Evolutionary conservation across 2,888 invertebrate genomes (phyloP), one percentile per base, ranked within the genome.

Genomic region (Microdon myrmicae): DNA sequence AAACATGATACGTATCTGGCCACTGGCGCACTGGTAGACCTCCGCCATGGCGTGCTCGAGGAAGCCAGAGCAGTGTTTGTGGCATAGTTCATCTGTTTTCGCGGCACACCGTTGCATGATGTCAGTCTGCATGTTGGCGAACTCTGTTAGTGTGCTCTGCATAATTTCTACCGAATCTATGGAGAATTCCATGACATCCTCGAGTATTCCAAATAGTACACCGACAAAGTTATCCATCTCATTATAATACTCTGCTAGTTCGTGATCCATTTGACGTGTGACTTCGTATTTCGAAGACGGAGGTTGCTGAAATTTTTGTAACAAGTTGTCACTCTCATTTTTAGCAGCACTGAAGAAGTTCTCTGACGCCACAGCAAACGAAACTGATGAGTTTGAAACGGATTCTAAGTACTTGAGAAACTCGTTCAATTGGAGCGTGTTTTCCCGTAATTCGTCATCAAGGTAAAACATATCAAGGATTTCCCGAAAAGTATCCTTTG

Each of bases 191-290:
- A 72, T 38, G n/a, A 73, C 72, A 44, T 76, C 73, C 44, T 79
- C 75, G 2, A 77, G 60, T 16, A 75, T 68, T 55, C 73, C 75
- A 0, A 71, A 71, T 29, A 77, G 70, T 66, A 72, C 68, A 8
- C 74, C 67, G 25, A 75, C 71, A 32, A 78, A 73, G 49, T 73
- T 75, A 43, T 78, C 78, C 75, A 77, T 77, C 71, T 79, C 78
- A 1, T 69, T 56, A 66, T 74, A 76, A 48, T 77, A 78, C 32
- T 73, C 72, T 1, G 73, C 73, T 20, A 78, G 37, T 3, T 70
- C 66, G 4, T 70, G 44, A 60, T 75, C 76, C 0, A 71, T 70
- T 3, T 43, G n/a, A 2, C 67, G 70, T 0, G 74, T 56, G 19
- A 71, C 45, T 19, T 37, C 37, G 13, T 9, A 54, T 31, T 72